Evolutionary conservation across 1,140 invertebrate species (phyloP).

Genomic region (Diuraphis noxia): DNA sequence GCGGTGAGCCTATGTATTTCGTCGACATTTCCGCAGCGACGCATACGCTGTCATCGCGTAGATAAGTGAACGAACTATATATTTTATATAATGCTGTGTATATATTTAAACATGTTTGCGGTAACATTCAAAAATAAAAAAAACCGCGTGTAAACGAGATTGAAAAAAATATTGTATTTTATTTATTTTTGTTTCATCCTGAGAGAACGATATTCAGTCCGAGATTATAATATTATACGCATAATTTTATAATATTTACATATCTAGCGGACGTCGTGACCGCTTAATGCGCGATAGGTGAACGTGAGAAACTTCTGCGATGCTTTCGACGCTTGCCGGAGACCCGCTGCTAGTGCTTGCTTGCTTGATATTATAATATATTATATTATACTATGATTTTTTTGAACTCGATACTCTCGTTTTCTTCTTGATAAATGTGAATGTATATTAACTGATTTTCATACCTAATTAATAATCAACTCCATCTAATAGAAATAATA

Average conservation of each 20-base stretch:
- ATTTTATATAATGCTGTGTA: neutral
- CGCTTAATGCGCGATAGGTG: neutral
- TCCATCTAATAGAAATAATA: neutral
- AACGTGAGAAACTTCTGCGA: conserved; percentile 41
- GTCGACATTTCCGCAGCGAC: neutral
- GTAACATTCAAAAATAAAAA: neutral
- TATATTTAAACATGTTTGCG: neutral
- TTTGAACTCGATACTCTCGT: neutral
- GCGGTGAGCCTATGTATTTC: neutral
- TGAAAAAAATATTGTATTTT: neutral
- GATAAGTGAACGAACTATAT: neutral
- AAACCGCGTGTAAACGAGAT: neutral
- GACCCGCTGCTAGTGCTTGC: neutral
- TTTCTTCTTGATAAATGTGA: neutral
- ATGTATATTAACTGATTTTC: neutral
- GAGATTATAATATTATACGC: neutral
- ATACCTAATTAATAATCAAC: neutral
- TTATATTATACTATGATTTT: neutral
- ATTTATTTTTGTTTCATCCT: neutral
- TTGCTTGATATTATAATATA: too few species aligned
- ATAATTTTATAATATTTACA: conserved; percentile 11
- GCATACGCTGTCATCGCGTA: neutral
- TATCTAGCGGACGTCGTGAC: conserved; percentile 9
- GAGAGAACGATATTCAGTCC: neutral
- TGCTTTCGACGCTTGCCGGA: neutral